A percentile compares a stretch with the other conserved stretches of the same genome.
Conservation (phyloP, 2,888 invertebrate genomes). For the Amiota communis region DNA sequence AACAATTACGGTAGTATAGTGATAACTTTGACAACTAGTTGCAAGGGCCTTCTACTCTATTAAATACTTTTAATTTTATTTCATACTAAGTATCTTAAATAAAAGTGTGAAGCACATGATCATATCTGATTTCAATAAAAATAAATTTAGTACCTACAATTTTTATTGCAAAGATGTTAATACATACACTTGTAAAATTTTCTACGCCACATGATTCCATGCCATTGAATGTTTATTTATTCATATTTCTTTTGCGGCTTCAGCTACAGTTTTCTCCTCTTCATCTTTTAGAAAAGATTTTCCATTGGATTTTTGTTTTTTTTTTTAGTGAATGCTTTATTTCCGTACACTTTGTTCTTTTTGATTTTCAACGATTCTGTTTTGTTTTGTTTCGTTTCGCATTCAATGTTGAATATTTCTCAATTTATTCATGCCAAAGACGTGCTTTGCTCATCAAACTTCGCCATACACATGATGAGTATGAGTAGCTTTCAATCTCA, state of each 20-base stretch:
- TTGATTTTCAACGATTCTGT: background rate
- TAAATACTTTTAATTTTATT: too few species aligned
- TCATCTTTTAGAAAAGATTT: background rate
- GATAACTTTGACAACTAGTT: too few species aligned
- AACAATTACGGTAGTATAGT: too few species aligned
- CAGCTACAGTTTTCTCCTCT: background rate
- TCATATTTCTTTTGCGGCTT: slow-evolving; percentile 8
- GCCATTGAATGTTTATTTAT: slow-evolving; percentile 23
- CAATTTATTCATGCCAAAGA: slow-evolving; percentile 29
- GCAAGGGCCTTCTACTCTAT: too few species aligned
- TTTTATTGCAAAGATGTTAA: background rate
- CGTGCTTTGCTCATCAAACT: slow-evolving; percentile 24
- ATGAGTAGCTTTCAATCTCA: too few species aligned
- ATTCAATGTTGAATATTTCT: slow-evolving; percentile 15
- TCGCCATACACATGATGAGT: too few species aligned
- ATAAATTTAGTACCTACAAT: background rate
- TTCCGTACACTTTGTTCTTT: background rate
- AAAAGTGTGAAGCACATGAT: background rate
- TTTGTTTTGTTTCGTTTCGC: background rate
- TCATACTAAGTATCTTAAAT: too few species aligned
- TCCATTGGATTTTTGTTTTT: background rate
- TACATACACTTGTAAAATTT: background rate
- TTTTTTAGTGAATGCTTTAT: background rate
- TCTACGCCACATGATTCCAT: slow-evolving; percentile 5
- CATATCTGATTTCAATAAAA: background rate